Base-by-base conservation (phyloP, 2,113 vertebrate genomes). In the Centropus unirufus region DNA sequence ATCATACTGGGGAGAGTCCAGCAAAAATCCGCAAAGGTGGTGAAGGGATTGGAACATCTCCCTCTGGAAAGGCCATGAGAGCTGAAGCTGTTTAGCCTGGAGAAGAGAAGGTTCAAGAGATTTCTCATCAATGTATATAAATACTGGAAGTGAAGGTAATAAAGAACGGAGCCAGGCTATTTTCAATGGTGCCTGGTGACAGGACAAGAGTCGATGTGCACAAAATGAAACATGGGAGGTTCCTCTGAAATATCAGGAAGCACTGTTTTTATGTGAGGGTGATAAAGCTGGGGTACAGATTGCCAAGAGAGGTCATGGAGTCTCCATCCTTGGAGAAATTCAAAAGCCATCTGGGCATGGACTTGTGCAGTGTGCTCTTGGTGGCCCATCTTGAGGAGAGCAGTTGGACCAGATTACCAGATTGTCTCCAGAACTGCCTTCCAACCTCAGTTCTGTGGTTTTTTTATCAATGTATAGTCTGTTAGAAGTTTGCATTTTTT, bases 321-420 rank as follows among this genome's bases (percentile, higher is more conserved):
- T 62, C 34, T 69, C 47, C 18, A 7, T 14, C 42, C 51, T 46
- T 84, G 30, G 16, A 74, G 52, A 40, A 23, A 47, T 9, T 42
- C 9, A 44, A 34, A 62, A 91, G 14, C 9, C 15, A 5, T 44
- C 32, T 64, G 63, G 27, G 9, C 18, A 5, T 7, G 9, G 27
- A n/a, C n/a, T 39, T 39, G 27, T 8, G 6, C 6, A 75, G 34
- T 4, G 5, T 32, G 30, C 3, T 46, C n/a, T 72, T 0, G 3
- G 40, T 20, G 12, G 27, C 14, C 14, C 10, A 58, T 8, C 29
- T 42, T 24, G 14, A 92, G 62, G 8, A 52, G 54, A 57, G 4
- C 2, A 9, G 4, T 34, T 82, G 23, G 32, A 85, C 13, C 23
- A 79, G 42, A 40, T 49, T 26, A 55, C 12, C 21, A 79, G 42